Evolutionary conservation across 1,140 invertebrate species (phyloP).

Genomic region (Papilio polyxenes): DNA sequence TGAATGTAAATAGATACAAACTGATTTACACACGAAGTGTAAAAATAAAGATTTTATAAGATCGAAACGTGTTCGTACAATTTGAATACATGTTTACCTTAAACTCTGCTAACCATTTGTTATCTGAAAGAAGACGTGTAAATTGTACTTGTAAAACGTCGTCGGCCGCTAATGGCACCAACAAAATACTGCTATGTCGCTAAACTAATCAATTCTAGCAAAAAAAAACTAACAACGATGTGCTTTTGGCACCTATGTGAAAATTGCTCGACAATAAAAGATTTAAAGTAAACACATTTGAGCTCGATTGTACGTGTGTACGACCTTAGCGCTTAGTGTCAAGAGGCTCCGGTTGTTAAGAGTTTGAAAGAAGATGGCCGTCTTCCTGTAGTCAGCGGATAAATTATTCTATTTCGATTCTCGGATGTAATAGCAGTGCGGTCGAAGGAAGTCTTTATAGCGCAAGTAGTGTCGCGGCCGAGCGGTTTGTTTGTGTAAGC

Average conservation of each 20-base stretch:
- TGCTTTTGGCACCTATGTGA: constrained; percentile 64
- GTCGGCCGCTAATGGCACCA: constrained; percentile 56
- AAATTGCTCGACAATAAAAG: constrained; percentile 57
- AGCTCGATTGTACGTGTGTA: constrained; percentile 46
- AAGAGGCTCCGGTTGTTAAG: constrained; percentile 32
- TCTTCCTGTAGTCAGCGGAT: constrained; percentile 44
- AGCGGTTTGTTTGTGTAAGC: constrained; percentile 30
- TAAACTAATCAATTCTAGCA: constrained; percentile 61
- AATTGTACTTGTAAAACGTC: constrained; percentile 30
- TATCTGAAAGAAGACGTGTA: constrained; percentile 25
- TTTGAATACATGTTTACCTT: constrained; percentile 31
- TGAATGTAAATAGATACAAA: background rate
- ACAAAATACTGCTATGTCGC: constrained; percentile 55
- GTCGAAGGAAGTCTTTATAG: constrained; percentile 37
- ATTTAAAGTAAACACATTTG: constrained; percentile 46
- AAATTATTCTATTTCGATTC: constrained; percentile 39
- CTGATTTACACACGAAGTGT: background rate
- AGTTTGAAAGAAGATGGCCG: constrained; percentile 44
- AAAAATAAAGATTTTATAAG: constrained; percentile 10
- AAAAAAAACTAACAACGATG: constrained; percentile 47
- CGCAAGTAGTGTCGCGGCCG: constrained; percentile 36
- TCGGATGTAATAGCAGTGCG: constrained; percentile 37
- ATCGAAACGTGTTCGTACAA: constrained; percentile 27
- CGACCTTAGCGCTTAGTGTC: constrained; percentile 43
- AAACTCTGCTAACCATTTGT: constrained; percentile 15